A percentile compares a stretch with the other conserved stretches of the same genome.
These are phyloP conservation scores for Tuberolachnus salignus DNA, from an alignment of 2,888 invertebrate species.

Conservation along the genomic window DNA sequence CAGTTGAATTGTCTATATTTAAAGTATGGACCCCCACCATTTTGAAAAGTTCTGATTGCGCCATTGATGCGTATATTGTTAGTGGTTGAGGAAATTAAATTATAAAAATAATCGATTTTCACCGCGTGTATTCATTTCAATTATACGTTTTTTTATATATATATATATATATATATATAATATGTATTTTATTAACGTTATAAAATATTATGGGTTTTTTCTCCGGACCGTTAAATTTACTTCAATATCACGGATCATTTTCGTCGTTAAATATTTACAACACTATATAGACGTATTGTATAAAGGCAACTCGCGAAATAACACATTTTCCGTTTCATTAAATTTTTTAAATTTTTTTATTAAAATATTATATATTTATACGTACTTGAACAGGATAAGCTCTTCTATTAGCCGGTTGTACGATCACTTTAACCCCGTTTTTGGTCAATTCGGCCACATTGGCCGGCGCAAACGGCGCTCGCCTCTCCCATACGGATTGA, in stretches of 20 bases:
- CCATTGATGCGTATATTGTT: too few species aligned
- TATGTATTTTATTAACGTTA: not conserved
- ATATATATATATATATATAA: too few species aligned
- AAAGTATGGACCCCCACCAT: too few species aligned
- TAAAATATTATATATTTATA: slow-evolving; percentile 16
- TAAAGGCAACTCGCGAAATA: slow-evolving; percentile 2
- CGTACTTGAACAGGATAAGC: slow-evolving; percentile 94
- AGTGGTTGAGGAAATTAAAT: too few species aligned
- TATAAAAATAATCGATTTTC: not conserved
- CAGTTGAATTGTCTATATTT: too few species aligned
- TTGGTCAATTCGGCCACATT: slow-evolving; percentile 89
- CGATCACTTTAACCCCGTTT: slow-evolving; percentile 90
- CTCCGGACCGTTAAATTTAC: not conserved
- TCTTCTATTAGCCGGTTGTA: slow-evolving; percentile 96
- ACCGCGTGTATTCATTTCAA: not conserved
- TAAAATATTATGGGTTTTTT: slow-evolving; percentile 1
- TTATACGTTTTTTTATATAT: not conserved
- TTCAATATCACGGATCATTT: not conserved
- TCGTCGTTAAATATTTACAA: slow-evolving; percentile 13
- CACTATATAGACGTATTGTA: not conserved
- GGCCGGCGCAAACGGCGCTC: slow-evolving; percentile 91
- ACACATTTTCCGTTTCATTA: slow-evolving; percentile 22
- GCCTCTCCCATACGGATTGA: slow-evolving; percentile 93
- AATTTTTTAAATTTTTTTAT: not conserved
- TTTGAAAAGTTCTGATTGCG: too few species aligned